Base-by-base conservation (phyloP, 2,888 invertebrate species). In the Campoplex nolae region DNA sequence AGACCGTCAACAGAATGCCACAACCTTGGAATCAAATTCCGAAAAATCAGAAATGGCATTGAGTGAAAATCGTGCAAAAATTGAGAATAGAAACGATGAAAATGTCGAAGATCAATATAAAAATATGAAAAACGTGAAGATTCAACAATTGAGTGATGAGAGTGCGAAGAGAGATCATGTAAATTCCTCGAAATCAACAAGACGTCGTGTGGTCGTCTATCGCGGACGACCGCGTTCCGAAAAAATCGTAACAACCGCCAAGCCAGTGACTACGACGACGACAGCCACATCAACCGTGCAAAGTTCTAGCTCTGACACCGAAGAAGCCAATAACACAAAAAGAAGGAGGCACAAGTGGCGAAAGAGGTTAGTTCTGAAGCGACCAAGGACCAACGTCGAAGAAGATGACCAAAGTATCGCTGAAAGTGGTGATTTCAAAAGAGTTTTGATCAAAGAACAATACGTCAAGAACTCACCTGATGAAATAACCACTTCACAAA, bases 271-370 rank as follows among this genome's bases (percentile, higher is more conserved):
- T 32, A 48, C 82, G 8, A 18, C 75, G 16, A 58, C 35, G 11
- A 18, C 83, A 38, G 71, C 81, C 48, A 65, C 83, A 51, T 78
- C 88, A 86, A 86, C 88, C 87, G 88, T 89, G 89, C 90, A 90
- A 90, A 90, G 89, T 89, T 88, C 45, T n/a, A 35, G 35, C 18
- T 28, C 73, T 73, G 77, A 58, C 70, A 58, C 81, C 86, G 83
- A 84, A 8, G 48, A 6, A 28, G 16, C 79, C 1, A 83, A 75
- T 16, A 65, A 76, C 13, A 58, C 7, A n/a, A 56, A 65, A 73
- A 71, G 67, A 11, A 56, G 65, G 54, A 83, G 76, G 76, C n/a
- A 84, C 32, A 81, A 84, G 48, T 87, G 80, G 79, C 67, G 87
- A 28, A 87, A 87, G 73, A 85, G 83, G 58, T 23, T 85, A 3